Base-by-base conservation (phyloP, 2,888 invertebrate genomes). In the Ichneumoninae sp. region DNA sequence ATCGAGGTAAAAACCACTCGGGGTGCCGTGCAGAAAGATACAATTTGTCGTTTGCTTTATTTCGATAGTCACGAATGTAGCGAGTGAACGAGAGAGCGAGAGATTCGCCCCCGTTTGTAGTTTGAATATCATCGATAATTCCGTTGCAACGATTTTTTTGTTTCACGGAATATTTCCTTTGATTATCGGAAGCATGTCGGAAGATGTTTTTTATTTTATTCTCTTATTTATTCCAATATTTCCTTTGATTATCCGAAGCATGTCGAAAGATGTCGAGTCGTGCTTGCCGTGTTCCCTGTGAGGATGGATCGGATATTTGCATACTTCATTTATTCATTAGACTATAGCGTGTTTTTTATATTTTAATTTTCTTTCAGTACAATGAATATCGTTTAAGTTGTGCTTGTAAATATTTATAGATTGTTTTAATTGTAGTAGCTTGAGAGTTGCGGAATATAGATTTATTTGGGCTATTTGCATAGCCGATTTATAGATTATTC, bases 1-100 rank as follows among this genome's bases (percentile, higher is more conserved):
- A 89, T 88, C 87, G 88, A 93, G 92, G 93, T 92, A 92, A 92
- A 76, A 36, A 76, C 69, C 33, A 80, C 81, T 75, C 80, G 50
- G 66, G 77, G 16, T 16, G 44, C 16, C 75, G 78, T 73, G 63
- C 63, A 40, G 63, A 82, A 44, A 26, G 26, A 7, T 94, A 10
- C 47, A 36, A 40, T 44, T 71, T 75, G 16, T 16, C 19, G 22
- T 26, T 40, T 33, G n/a, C 60, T 57, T 52, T 66, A n/a, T 77
- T 22, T 50, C 30, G 40, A 44, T 44, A 73, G 33, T 74, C 22
- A 69, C 71, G 76, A 71, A 73, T 65, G 70, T 73, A 78, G 13
- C 6, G 19, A 19, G 52, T 16, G 19, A 71, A 57, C 4, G 13
- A 47, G 10, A 8, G 40, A 10, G 40, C 40, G 40, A 40, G 10